Evolutionary conservation across 2,113 vertebrate genomes (phyloP).

Genomic region (Neotoma lepida): DNA sequence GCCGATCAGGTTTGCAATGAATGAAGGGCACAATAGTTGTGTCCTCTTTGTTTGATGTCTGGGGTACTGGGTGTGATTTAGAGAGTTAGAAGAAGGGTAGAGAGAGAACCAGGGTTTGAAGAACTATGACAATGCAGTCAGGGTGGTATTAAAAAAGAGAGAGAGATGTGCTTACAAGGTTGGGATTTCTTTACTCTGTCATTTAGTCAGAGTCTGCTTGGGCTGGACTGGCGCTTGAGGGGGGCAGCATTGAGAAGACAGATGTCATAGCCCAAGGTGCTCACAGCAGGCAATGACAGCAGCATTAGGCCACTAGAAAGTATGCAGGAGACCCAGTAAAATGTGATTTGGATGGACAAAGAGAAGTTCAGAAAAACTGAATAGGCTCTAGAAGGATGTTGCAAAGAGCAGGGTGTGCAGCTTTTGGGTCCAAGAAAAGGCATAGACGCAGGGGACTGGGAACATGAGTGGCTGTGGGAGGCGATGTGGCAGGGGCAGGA

Average conservation of each 20-base stretch:
- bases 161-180: fast-evolving
- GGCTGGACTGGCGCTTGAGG: background rate
- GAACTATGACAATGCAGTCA: background rate
- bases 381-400: background rate
- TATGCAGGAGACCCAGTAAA: background rate
- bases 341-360: background rate
- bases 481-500: no score
- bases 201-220: background rate
- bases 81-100: background rate
- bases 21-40: background rate
- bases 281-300: background rate
- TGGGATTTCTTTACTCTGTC: background rate
- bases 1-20: conserved; percentile 54
- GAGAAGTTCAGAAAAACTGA: background rate
- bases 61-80: background rate
- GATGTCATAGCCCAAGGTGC: background rate
- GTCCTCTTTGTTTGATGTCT: background rate
- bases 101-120: background rate
- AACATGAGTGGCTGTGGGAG: background rate
- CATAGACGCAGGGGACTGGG: background rate
- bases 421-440: background rate
- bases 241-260: background rate
- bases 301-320: background rate
- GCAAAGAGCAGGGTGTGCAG: no score
- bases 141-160: background rate